phyloP scores from a whole-genome alignment of 1,140 invertebrate genomes.

The Stegodyphus mimosarum region DNA sequence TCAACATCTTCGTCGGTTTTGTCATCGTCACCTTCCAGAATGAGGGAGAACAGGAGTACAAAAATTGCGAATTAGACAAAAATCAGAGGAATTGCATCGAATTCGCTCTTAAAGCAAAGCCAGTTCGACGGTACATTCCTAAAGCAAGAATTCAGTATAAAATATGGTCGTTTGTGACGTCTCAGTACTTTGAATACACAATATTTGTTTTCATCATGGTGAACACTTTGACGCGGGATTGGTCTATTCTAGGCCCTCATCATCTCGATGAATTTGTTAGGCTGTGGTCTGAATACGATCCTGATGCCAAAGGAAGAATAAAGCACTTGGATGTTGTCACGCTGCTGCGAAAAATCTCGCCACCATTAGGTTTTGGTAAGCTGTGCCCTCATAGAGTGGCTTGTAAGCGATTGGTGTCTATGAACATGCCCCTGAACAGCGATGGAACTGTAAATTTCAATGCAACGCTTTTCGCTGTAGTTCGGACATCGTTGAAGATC shows the following conservation, averaged over 20 bases:
- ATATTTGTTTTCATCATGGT: conserved; percentile 98
- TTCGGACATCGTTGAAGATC: conserved; percentile 95
- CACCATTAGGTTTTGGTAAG: conserved; percentile 98
- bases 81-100: conserved; percentile 99
- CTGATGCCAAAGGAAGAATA: conserved; percentile 97
- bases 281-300: conserved; percentile 99
- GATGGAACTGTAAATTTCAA: conserved; percentile 99
- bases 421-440: conserved; percentile 99
- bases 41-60: conserved; percentile 99
- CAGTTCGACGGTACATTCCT: conserved; percentile 96
- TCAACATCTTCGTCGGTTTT: conserved; percentile 99
- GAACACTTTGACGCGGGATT: conserved; percentile 97
- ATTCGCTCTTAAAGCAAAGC: conserved; percentile 98
- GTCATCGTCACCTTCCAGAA: conserved; percentile 99
- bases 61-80: conserved; percentile 99
- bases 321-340: conserved; percentile 99
- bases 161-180: conserved; percentile 99
- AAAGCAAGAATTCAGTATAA: conserved; percentile 98
- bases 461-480: conserved; percentile 98
- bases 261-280: conserved; percentile 99
- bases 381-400: conserved; percentile 98
- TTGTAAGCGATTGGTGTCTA: conserved; percentile 98
- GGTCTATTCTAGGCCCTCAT: conserved; percentile 98
- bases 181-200: conserved; percentile 97
- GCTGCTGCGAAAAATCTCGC: conserved; percentile 96